These are phyloP conservation scores for Elgaria multicarinata DNA, from an alignment of 2,113 vertebrate genomes.

Conservation along the genomic window DNA sequence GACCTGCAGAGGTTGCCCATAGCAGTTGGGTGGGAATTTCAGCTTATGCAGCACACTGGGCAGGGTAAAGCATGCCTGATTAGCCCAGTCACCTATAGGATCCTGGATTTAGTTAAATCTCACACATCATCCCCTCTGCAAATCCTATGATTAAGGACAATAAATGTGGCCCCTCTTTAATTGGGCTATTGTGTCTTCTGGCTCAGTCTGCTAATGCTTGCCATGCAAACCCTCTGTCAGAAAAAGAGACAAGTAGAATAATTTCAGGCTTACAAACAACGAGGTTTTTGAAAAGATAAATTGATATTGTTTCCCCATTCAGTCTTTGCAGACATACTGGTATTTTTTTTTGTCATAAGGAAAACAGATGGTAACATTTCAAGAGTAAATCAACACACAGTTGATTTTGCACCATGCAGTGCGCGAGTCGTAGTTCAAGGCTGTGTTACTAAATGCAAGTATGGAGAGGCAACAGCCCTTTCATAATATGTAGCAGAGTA, in stretches of 20 bases:
- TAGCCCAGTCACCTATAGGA: too few species aligned
- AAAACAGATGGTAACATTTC: neutral
- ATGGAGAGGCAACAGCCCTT: neutral
- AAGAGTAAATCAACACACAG: neutral
- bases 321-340: neutral
- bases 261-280: neutral
- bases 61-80: too few species aligned
- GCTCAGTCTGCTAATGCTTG: too few species aligned
- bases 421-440: neutral
- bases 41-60: too few species aligned
- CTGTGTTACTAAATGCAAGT: constrained; percentile 9
- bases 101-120: too few species aligned
- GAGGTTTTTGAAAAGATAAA: neutral
- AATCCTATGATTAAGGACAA: too few species aligned
- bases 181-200: too few species aligned
- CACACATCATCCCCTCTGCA: too few species aligned
- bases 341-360: neutral
- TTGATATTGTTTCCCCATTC: neutral
- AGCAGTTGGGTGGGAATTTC: too few species aligned
- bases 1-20: too few species aligned
- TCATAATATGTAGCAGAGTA: constrained; percentile 3
- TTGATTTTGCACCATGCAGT: neutral
- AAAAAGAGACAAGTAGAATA: neutral
- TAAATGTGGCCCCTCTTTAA: too few species aligned
- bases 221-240: too few species aligned